phyloP scores from a whole-genome alignment of 2,888 invertebrate species.

The Scaptomyza reducta region DNA sequence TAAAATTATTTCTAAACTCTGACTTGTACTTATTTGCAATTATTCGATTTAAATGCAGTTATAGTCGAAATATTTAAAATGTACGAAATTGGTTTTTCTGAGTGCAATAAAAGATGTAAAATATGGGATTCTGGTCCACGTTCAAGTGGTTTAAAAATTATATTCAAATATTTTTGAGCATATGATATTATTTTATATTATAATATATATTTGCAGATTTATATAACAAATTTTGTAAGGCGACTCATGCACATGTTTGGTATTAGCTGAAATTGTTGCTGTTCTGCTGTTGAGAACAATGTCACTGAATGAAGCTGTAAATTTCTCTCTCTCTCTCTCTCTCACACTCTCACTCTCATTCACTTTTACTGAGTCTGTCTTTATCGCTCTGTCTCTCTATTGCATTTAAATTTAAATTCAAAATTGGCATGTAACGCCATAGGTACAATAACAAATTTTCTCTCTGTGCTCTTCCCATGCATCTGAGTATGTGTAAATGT shows the following conservation, averaged over 20 bases:
- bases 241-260: slow-evolving; percentile 39
- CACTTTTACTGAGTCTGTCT: neutral
- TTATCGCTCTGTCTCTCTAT: slow-evolving; percentile 7
- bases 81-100: too few species aligned
- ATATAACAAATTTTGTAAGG: slow-evolving; percentile 40
- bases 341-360: slow-evolving; percentile 6
- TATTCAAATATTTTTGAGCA: too few species aligned
- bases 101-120: too few species aligned
- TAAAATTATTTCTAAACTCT: too few species aligned
- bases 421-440: slow-evolving; percentile 72
- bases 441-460: slow-evolving; percentile 41
- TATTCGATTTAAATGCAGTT: too few species aligned
- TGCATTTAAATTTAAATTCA: slow-evolving; percentile 77
- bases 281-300: slow-evolving; percentile 28
- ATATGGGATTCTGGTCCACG: too few species aligned
- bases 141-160: too few species aligned
- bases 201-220: too few species aligned
- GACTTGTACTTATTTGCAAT: too few species aligned
- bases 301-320: slow-evolving; percentile 27
- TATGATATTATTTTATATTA: too few species aligned
- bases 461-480: slow-evolving; percentile 5
- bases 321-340: slow-evolving; percentile 4
- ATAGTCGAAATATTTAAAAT: too few species aligned
- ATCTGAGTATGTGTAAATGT: neutral
- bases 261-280: slow-evolving; percentile 45